These are phyloP conservation scores for Cremastinae sp. DNA, from an alignment of 2,888 invertebrate genomes.

Conservation along the genomic window DNA sequence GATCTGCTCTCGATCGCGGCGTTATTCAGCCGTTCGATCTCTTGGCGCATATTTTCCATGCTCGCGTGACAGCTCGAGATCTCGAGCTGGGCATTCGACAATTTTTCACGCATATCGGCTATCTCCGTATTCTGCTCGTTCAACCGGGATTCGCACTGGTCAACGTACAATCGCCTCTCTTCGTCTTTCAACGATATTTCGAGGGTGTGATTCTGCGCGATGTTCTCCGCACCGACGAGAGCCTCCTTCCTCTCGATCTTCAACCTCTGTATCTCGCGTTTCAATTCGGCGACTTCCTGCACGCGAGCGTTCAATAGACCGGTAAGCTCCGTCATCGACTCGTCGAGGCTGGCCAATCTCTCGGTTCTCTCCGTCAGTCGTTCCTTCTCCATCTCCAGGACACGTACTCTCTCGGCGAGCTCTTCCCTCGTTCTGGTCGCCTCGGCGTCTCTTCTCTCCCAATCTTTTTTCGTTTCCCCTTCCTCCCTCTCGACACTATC, in stretches of 20 bases:
- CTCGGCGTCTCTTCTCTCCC: no score
- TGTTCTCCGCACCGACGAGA: slow-evolving; percentile 39
- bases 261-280: slow-evolving; percentile 70
- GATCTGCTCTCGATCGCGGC: slow-evolving; percentile 33
- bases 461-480: no score
- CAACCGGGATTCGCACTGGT: slow-evolving; percentile 68
- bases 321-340: slow-evolving; percentile 70
- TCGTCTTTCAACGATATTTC: slow-evolving; percentile 67
- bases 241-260: slow-evolving; percentile 65
- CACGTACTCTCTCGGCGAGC: slow-evolving; percentile 65
- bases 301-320: slow-evolving; percentile 72
- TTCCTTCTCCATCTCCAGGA: slow-evolving; percentile 67
- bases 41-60: slow-evolving; percentile 38
- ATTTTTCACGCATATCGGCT: slow-evolving; percentile 68
- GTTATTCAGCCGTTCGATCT: slow-evolving; percentile 48
- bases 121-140: slow-evolving; percentile 73
- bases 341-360: slow-evolving; percentile 60
- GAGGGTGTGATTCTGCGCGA: slow-evolving; percentile 69
- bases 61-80: slow-evolving; percentile 4
- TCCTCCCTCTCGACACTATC: slow-evolving; percentile 50
- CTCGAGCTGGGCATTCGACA: slow-evolving; percentile 66
- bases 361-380: slow-evolving; percentile 76
- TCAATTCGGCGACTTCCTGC: slow-evolving; percentile 74
- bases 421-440: no score
- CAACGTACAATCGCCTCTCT: slow-evolving; percentile 52